phyloP scores from a whole-genome alignment of 2,797 vertebrate species.

The Glossophaga mutica region DNA sequence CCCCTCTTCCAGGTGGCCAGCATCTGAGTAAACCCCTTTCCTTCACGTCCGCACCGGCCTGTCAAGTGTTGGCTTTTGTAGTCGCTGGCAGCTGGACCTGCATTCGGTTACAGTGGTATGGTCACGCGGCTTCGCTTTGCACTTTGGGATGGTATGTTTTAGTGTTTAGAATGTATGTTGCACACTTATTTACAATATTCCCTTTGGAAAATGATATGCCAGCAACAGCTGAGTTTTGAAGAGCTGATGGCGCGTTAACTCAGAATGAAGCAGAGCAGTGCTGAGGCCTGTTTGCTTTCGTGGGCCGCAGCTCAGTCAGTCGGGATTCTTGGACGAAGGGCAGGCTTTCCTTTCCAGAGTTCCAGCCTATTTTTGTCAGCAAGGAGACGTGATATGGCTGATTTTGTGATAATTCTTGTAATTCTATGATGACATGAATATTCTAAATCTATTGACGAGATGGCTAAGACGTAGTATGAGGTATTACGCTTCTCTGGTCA shows the following conservation, averaged over 20 bases:
- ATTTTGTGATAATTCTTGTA: slow-evolving; percentile 33
- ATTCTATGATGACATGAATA: not conserved
- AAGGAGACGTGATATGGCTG: slow-evolving; percentile 24
- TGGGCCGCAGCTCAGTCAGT: not conserved
- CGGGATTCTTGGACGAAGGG: slow-evolving; percentile 57
- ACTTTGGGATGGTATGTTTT: not conserved
- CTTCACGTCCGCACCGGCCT: too few species aligned
- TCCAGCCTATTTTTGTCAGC: slow-evolving; percentile 39
- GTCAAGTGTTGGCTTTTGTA: too few species aligned
- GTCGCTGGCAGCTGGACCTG: too few species aligned
- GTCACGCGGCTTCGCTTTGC: not conserved
- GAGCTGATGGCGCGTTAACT: not conserved
- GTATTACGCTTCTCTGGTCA: not conserved
- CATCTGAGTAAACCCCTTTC: too few species aligned
- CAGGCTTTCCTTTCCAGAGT: slow-evolving; percentile 60
- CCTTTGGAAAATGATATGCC: not conserved
- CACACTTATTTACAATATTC: not conserved
- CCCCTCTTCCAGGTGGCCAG: too few species aligned
- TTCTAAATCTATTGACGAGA: not conserved
- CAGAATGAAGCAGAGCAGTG: not conserved
- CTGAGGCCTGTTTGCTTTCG: not conserved
- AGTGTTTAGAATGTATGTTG: not conserved
- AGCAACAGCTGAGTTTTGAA: slow-evolving; percentile 22
- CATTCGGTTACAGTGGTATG: too few species aligned
- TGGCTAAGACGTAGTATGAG: not conserved